Evolutionary conservation across 2,888 invertebrate genomes (phyloP).

Genomic region (Dryobota labecula): DNA sequence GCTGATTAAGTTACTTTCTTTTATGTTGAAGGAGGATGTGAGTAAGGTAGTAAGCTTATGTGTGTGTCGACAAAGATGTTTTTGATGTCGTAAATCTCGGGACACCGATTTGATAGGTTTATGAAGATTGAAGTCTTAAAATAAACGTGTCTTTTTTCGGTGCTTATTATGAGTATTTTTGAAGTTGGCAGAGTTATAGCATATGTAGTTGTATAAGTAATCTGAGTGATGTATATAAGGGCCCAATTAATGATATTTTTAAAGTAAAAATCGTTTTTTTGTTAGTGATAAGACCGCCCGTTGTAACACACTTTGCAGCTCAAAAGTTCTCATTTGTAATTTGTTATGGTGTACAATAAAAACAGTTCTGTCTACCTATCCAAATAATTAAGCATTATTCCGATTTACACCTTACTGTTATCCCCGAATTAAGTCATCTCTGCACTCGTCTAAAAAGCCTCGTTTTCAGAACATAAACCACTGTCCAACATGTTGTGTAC

Average conservation of each 20-base stretch:
- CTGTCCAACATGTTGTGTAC: conserved; percentile 22
- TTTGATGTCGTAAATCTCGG: conserved; percentile 38
- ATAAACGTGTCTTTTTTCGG: conserved; percentile 3
- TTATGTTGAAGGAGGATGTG: background rate
- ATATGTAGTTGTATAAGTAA: background rate
- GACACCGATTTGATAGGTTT: conserved; percentile 35
- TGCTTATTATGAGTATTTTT: background rate
- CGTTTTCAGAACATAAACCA: conserved; percentile 30
- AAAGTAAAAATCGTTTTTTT: background rate
- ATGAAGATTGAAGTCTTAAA: conserved; percentile 44
- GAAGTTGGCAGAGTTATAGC: too few relatives aligned
- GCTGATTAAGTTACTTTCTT: conserved; percentile 45
- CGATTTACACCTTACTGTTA: background rate
- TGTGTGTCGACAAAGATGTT: conserved; percentile 24
- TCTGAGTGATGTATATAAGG: background rate
- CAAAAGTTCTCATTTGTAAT: background rate
- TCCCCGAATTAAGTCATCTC: background rate
- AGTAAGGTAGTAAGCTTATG: background rate
- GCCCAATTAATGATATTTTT: background rate
- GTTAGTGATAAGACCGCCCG: background rate
- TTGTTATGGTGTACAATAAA: background rate
- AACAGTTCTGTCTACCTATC: background rate
- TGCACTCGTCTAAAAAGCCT: conserved; percentile 4
- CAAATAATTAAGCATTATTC: background rate
- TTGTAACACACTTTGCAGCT: background rate